Percentiles rank a stretch among this genome's conserved stretches.
Conservation (phyloP, 1,140 invertebrate species). For the Propsilocerus akamusi region DNA sequence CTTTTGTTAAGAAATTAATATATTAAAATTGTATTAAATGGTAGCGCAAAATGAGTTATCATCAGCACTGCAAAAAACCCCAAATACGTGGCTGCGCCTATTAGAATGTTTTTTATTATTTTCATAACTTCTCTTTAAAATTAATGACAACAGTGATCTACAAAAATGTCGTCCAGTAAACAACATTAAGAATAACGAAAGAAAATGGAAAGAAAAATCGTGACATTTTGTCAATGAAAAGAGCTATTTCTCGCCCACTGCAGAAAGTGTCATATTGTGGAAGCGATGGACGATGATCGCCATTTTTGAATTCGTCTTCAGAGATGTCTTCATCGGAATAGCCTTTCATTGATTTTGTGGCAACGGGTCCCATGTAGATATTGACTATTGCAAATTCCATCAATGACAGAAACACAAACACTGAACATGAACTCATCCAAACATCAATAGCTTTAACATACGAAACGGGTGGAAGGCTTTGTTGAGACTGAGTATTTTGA, state of each 20-base stretch:
- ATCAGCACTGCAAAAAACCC: too few species aligned
- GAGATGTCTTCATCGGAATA: constrained; percentile 73
- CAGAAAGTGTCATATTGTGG: constrained; percentile 72
- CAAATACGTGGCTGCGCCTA: too few species aligned
- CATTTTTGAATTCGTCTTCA: constrained; percentile 46
- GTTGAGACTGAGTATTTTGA: constrained; percentile 78
- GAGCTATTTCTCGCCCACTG: constrained; percentile 60
- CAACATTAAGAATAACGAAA: constrained; percentile 70
- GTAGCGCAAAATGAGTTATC: too few species aligned
- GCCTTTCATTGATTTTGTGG: constrained; percentile 76
- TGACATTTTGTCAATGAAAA: constrained; percentile 72
- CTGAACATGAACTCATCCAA: constrained; percentile 85
- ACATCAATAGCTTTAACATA: constrained; percentile 86
- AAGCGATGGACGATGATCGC: constrained; percentile 28
- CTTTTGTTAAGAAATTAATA: too few species aligned
- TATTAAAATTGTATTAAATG: too few species aligned
- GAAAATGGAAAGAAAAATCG: constrained; percentile 76
- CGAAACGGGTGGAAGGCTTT: constrained; percentile 73
- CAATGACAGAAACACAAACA: constrained; percentile 80
- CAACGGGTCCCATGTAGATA: constrained; percentile 75
- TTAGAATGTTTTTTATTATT: too few species aligned
- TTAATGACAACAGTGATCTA: too few species aligned
- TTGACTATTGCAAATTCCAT: constrained; percentile 88
- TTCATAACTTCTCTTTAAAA: too few species aligned
- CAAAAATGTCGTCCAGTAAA: constrained; percentile 76